Base-by-base conservation (phyloP, 2,797 vertebrate genomes). In the Chloroceryle inda region DNA sequence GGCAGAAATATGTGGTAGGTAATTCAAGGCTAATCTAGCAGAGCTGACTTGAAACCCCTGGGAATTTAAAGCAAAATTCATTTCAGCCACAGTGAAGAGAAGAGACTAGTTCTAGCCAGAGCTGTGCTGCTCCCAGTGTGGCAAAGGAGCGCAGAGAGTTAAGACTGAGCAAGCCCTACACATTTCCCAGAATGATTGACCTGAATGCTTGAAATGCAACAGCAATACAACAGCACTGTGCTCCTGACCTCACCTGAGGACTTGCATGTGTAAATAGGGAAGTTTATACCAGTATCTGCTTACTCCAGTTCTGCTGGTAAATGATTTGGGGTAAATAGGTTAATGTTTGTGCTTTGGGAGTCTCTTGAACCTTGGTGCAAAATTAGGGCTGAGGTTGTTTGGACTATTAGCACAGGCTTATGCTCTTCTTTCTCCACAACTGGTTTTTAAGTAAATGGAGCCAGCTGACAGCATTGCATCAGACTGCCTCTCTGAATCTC, bases 141-240 rank as follows among this genome's bases (percentile, higher is more conserved):
- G 85, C 3, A 2, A 17, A 50, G 66, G 61, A 40, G 40, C 5
- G 14, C 31, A 31, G n/a, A 13, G 47, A 31, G n/a, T 40, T 35
- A 47, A 63, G 66, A 17, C 20, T 11, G 26, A 55, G 22, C 61
- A 33, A 63, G 9, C 17, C 33, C 31, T 6, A 3, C 10, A 4
- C 0, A 0, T n/a, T 47, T n/a, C 17, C 27, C 45, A 44, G 29
- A 45, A 9, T 4, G 40, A 10, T 27, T 63, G 69, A 55, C 20
- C 45, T n/a, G 52, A n/a, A 11, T 1, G 3, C 49, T 47, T 40
- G 26, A 56, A 79, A 66, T 58, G 17, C 27, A 76, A 49, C 1
- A 16, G 26, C 9, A 26, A 11, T 14, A 27, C 5, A 27, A 16
- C 1, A 68, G 18, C 40, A 0, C 3, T 35, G 20, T 44, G 15